phyloP scores from a whole-genome alignment of 2,888 invertebrate species.

The Parapristionchus giblindavisi region DNA sequence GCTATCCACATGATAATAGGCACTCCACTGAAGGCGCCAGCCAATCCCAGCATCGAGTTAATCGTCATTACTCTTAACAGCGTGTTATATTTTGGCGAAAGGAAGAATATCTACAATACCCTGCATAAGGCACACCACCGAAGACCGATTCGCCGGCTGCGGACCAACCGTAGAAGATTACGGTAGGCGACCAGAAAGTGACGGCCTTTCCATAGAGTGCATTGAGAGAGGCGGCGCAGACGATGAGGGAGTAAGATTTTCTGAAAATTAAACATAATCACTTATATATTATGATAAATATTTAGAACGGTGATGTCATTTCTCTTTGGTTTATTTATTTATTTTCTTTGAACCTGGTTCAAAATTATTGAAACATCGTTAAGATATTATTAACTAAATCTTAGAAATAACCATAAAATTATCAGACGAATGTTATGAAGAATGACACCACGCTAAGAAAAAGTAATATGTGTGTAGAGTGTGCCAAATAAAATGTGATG shows the following conservation, averaged over 20 bases:
- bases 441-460: too few relatives aligned
- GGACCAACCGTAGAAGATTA: constrained; percentile 12
- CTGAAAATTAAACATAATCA: background rate
- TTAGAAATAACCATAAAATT: too few relatives aligned
- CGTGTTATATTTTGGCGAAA: background rate
- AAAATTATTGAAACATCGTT: too few relatives aligned
- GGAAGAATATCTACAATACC: background rate
- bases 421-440: too few relatives aligned
- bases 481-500: too few relatives aligned
- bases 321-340: too few relatives aligned
- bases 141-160: constrained; percentile 18
- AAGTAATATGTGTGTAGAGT: too few relatives aligned
- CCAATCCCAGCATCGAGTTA: constrained; percentile 21
- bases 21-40: background rate
- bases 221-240: background rate
- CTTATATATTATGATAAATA: background rate
- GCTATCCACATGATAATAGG: constrained; percentile 10
- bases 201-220: constrained; percentile 16
- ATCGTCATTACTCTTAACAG: constrained; percentile 28
- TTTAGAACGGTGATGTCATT: too few relatives aligned
- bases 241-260: constrained; percentile 18
- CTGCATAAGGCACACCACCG: constrained; percentile 14
- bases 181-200: constrained; percentile 21
- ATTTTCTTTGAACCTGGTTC: too few relatives aligned
- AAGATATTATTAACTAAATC: too few relatives aligned